These are phyloP conservation scores for Cylloceria caligata DNA, from an alignment of 2,888 invertebrate genomes.

Conservation along the genomic window DNA sequence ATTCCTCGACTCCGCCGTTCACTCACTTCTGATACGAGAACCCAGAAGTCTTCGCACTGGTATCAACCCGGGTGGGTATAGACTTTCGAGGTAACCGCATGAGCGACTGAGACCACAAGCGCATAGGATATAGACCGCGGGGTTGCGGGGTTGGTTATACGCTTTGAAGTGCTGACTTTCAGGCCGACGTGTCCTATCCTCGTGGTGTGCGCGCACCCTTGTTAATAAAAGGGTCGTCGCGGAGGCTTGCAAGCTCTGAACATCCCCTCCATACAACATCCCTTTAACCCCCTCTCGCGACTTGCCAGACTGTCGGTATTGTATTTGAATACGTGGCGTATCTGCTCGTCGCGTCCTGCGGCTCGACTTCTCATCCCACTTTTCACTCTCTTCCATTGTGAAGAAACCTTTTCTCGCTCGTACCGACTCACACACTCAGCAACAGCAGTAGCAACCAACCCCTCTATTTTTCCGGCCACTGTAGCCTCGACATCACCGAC, in stretches of 20 bases:
- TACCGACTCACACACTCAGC: constrained; percentile 25
- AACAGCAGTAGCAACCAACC: constrained; percentile 24
- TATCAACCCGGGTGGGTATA: constrained; percentile 64
- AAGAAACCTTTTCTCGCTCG: constrained; percentile 42
- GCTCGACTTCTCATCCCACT: constrained; percentile 45
- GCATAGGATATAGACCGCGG: constrained; percentile 50
- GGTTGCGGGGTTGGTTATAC: constrained; percentile 51
- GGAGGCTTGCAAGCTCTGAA: constrained; percentile 65
- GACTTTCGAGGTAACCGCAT: constrained; percentile 70
- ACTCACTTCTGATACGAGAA: constrained; percentile 33
- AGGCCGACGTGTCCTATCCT: constrained; percentile 79
- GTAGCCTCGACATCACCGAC: constrained; percentile 33
- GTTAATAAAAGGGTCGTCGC: constrained; percentile 81
- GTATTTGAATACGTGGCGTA: constrained; percentile 83
- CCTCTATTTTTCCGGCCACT: constrained; percentile 40
- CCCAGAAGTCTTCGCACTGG: constrained; percentile 39
- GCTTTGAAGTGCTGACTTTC: constrained; percentile 80
- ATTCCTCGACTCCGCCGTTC: constrained; percentile 41
- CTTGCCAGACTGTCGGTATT: constrained; percentile 80
- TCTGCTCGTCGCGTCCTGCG: constrained; percentile 74
- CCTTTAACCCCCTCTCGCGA: constrained; percentile 70
- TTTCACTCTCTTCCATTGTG: constrained; percentile 67
- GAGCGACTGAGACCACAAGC: constrained; percentile 43
- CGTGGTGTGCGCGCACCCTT: constrained; percentile 75
- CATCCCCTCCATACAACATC: constrained; percentile 20